A percentile compares a stretch with the other conserved stretches of the same genome.
Evolutionary conservation across 2,113 vertebrate species (phyloP).

Genomic region (Hepsetus odoe): DNA sequence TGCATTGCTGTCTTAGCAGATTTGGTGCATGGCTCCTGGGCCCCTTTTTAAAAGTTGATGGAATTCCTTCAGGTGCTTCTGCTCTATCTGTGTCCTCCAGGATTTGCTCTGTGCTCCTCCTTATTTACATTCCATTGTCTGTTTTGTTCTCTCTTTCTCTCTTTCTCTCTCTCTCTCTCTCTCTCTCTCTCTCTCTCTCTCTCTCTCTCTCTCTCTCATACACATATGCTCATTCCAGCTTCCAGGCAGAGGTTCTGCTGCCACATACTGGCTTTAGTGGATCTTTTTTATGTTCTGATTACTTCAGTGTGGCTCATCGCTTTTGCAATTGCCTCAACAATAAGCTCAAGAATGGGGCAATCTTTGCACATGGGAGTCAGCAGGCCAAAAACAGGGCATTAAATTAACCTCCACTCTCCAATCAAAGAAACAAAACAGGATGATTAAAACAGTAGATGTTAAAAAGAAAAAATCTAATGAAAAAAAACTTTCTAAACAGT

Average conservation of each 20-base stretch:
- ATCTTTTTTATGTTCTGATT: background rate
- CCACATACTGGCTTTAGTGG: background rate
- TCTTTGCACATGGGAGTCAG: background rate
- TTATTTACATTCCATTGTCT: background rate
- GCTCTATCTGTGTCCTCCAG: constrained; percentile 9
- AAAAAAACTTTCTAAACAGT: too few species aligned
- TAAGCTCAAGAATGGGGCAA: background rate
- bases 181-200: background rate
- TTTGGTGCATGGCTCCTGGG: constrained; percentile 6
- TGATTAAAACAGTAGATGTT: too few species aligned
- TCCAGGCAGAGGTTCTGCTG: constrained; percentile 3
- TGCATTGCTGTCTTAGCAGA: constrained; percentile 16
- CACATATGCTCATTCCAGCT: background rate
- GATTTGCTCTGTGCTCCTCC: constrained; percentile 24
- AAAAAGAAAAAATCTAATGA: too few species aligned
- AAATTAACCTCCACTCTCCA: background rate
- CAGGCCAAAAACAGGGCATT: background rate
- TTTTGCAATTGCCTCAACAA: background rate
- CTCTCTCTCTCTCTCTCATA: background rate
- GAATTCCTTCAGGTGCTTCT: constrained; percentile 11
- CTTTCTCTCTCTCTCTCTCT: background rate
- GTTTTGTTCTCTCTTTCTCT: too few species aligned
- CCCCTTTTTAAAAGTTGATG: background rate
- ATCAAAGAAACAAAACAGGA: background rate
- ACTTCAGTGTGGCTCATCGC: background rate